Base-by-base conservation (phyloP, 2,888 invertebrate genomes). In the Oligia latruncula region DNA sequence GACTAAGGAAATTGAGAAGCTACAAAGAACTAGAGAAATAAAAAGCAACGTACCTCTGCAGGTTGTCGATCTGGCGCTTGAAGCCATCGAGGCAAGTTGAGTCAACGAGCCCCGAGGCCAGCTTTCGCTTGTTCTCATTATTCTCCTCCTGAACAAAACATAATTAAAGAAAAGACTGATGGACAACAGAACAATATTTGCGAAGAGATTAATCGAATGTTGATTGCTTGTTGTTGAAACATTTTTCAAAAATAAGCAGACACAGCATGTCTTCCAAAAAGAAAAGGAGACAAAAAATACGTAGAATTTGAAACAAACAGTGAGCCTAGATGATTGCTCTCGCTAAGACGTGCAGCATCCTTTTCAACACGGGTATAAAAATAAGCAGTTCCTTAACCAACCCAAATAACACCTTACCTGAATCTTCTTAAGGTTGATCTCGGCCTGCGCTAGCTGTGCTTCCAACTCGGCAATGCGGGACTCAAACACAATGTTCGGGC, bases 401-500 rank as follows among this genome's bases (percentile, higher is more conserved):
- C 17, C 20, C 58, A 46, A 71, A 55, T 23, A 55, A 62, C 11
- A 68, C 66, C 83, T 87, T 92, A 97, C 98, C 90, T 98, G 98
- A 1, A 98, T 94, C 91, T 98, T 98, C 91, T 98, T 98, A 58
- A 98, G 93, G 89, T 98, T 98, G 77, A 98, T 98, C 92, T 97
- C 98, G 0, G 98, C 95, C 92, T 98, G 98, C 13, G 98, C 98
- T 68, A 98, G 94, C 90, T 98, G 98, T 0, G 98, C 98, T 92
- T 99, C 98, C 78, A 99, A 93, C 91, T 99, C 98, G 5, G 98
- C 98, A 75, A 98, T 98, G 83, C 98, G 97, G 0, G 98, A 98
- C 93, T 98, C 98, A 91, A 98, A 98, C 43, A 98, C 98, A 80
- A 98, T 98, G 87, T 97, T 98, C 0, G 98, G 98, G 0, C 98